Percentiles rank a stretch among this genome's conserved stretches.
These are phyloP conservation scores for Eristalinus aeneus DNA, from an alignment of 2,888 invertebrate species.

Conservation along the genomic window DNA sequence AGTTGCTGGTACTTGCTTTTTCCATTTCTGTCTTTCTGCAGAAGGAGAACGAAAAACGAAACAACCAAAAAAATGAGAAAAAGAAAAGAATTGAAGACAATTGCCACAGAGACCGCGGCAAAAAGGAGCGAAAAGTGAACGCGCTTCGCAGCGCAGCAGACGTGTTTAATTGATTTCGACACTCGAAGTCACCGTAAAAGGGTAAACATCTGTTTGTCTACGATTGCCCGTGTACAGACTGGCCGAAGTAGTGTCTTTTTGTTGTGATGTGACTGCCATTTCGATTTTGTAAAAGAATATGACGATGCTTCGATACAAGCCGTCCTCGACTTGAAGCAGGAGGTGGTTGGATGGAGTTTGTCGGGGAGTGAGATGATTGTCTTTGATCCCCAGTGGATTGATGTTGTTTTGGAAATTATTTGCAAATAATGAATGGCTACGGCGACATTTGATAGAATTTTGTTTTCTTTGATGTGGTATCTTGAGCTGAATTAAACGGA, in stretches of 20 bases:
- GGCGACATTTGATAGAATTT: too few relatives aligned
- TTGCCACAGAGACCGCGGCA: conserved; percentile 19
- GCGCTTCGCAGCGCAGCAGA: conserved; percentile 1
- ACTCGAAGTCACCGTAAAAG: conserved; percentile 51
- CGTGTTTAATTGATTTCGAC: conserved; percentile 62
- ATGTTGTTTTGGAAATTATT: too few relatives aligned
- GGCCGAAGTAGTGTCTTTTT: conserved; percentile 9
- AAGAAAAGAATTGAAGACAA: conserved; percentile 5
- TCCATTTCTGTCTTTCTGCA: conserved; percentile 21
- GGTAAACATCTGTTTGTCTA: conserved; percentile 52
- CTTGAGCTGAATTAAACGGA: too few relatives aligned
- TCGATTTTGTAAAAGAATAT: neutral
- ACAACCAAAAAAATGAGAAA: neutral
- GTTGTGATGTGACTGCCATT: conserved; percentile 27
- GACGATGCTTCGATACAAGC: conserved; percentile 13
- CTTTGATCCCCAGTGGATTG: too few relatives aligned
- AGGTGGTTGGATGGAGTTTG: too few relatives aligned
- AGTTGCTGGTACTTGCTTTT: conserved; percentile 10
- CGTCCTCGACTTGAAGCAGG: neutral
- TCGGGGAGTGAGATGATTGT: too few relatives aligned
- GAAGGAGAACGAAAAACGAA: neutral
- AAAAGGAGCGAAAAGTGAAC: neutral
- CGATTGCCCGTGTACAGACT: conserved; percentile 4
- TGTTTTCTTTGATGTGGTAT: too few relatives aligned
- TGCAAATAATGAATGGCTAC: too few relatives aligned